Percentiles rank a stretch among this genome's conserved stretches.
Evolutionary conservation across 2,888 invertebrate genomes (phyloP).

Genomic region (Tortricodes alternella): DNA sequence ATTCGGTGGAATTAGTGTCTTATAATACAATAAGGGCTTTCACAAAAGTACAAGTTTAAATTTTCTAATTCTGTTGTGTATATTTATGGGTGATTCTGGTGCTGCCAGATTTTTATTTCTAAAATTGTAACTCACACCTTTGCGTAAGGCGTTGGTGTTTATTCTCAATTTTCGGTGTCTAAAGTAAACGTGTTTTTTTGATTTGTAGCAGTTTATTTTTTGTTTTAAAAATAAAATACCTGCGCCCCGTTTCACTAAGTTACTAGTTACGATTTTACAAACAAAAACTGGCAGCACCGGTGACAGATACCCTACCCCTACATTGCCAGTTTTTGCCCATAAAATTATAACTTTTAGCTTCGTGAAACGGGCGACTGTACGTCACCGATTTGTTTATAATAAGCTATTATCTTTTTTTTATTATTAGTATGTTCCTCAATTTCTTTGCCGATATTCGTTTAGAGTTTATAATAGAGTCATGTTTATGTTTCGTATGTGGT

Average conservation of each 20-base stretch:
- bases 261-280: no score
- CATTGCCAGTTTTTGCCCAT: no score
- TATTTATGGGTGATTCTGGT: neutral
- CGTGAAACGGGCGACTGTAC: no score
- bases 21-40: conserved; percentile 19
- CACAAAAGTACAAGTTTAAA: neutral
- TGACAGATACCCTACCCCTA: no score
- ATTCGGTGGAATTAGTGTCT: conserved; percentile 24
- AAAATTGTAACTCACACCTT: neutral
- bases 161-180: conserved; percentile 10
- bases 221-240: no score
- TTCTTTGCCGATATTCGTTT: conserved; percentile 26
- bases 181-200: conserved; percentile 15
- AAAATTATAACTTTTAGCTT: no score
- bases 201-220: no score
- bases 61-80: no score
- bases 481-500: conserved; percentile 16
- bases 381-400: neutral
- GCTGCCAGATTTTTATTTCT: neutral
- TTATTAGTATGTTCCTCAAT: conserved; percentile 9
- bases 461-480: conserved; percentile 11
- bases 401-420: no score
- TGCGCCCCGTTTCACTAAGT: no score
- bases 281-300: no score
- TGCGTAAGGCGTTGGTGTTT: conserved; percentile 2